Conservation (phyloP, 2,888 invertebrate species). For the Sminthurides aquaticus region DNA sequence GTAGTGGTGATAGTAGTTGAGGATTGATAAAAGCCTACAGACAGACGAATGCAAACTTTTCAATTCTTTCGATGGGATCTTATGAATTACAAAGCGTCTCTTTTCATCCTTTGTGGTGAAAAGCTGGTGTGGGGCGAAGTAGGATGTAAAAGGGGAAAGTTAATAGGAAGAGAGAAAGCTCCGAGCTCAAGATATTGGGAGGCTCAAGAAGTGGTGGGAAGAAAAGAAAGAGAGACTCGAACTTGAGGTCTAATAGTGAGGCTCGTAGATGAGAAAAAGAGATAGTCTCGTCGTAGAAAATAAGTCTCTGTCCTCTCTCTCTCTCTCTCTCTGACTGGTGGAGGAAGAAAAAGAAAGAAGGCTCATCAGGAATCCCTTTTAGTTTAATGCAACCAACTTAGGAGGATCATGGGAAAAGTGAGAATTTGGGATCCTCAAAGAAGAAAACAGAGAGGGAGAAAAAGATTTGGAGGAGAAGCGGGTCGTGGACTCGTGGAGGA, state of each 20-base stretch:
- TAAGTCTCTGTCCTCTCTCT: not conserved
- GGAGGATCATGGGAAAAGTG: not conserved
- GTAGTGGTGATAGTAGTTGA: no score
- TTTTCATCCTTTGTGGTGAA: constrained; percentile 26
- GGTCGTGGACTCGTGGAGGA: no score
- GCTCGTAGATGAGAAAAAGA: no score
- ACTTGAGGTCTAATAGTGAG: no score
- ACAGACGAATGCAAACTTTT: constrained; percentile 22
- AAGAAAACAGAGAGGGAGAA: not conserved
- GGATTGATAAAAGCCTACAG: constrained; percentile 11
- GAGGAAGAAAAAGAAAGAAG: constrained; percentile 9
- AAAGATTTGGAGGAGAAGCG: no score
- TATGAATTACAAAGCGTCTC: constrained; percentile 29
- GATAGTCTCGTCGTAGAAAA: no score
- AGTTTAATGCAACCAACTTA: not conserved
- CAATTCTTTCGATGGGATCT: constrained; percentile 28
- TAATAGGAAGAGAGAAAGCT: constrained; percentile 17
- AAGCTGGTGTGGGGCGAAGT: constrained; percentile 19
- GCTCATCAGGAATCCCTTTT: constrained; percentile 13
- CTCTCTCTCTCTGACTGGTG: not conserved
- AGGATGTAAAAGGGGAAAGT: constrained; percentile 26
- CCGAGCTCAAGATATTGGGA: constrained; percentile 24
- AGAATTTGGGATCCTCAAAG: no score
- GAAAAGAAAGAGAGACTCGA: no score
- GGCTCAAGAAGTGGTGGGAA: no score